Conservation (phyloP, 2,888 invertebrate species). For the Herminia tarsipennalis region DNA sequence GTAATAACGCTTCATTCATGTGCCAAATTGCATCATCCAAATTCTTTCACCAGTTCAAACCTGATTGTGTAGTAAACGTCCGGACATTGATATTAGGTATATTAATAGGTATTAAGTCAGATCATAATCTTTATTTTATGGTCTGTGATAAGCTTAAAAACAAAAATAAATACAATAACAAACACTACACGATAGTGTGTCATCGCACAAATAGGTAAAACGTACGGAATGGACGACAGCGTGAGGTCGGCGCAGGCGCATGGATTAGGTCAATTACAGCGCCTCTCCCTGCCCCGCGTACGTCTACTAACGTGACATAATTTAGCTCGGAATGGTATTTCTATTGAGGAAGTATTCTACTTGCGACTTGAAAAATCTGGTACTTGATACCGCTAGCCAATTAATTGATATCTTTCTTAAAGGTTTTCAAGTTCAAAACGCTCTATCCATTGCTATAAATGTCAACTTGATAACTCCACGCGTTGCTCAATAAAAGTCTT, state of each 20-base stretch:
- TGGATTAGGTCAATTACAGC: constrained; percentile 55
- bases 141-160: too few relatives aligned
- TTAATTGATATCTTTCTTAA: neutral
- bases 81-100: too few relatives aligned
- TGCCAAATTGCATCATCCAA: too few relatives aligned
- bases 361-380: neutral
- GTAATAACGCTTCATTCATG: too few relatives aligned
- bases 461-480: too few relatives aligned
- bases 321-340: constrained; percentile 4
- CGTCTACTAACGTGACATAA: constrained; percentile 27
- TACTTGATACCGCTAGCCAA: neutral
- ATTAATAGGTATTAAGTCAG: too few relatives aligned
- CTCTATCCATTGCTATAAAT: too few relatives aligned
- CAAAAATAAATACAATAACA: neutral
- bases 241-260: constrained; percentile 35
- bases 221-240: constrained; percentile 20
- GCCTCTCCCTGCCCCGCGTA: constrained; percentile 34
- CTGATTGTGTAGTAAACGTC: too few relatives aligned
- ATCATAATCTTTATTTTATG: neutral
- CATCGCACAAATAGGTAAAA: constrained; percentile 6
- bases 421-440: too few relatives aligned
- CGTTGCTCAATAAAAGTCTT: too few relatives aligned
- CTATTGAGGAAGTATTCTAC: neutral
- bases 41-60: too few relatives aligned
- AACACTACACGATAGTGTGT: neutral